These are phyloP conservation scores for Momotus momota DNA, from an alignment of 2,797 vertebrate species.

Conservation along the genomic window DNA sequence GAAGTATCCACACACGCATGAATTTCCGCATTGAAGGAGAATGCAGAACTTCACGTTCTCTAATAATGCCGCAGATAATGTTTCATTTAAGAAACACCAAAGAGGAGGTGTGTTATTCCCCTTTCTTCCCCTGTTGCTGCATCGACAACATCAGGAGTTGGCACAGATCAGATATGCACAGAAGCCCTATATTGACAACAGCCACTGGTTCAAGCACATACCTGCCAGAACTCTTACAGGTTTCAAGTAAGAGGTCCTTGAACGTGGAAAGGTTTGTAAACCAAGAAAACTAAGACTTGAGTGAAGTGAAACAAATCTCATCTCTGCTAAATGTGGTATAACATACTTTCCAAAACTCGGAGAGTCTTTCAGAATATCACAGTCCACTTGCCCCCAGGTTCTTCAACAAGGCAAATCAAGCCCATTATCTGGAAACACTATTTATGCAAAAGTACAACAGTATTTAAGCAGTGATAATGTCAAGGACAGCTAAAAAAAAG, in stretches of 20 bases:
- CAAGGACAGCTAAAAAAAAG: background rate
- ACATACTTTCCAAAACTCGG: background rate
- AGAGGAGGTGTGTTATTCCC: background rate
- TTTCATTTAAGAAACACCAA: background rate
- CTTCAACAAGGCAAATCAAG: constrained; percentile 28
- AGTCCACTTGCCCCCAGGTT: background rate
- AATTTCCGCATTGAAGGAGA: background rate
- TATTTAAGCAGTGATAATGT: background rate
- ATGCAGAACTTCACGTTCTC: background rate
- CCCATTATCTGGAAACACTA: background rate
- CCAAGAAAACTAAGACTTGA: background rate
- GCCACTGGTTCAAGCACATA: background rate
- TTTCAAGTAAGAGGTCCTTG: background rate
- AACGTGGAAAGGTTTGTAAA: background rate
- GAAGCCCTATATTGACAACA: background rate
- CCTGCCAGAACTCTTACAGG: background rate
- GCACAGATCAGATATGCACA: background rate
- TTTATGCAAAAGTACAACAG: background rate
- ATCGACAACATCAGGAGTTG: background rate
- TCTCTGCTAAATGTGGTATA: background rate
- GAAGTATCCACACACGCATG: background rate
- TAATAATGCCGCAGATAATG: background rate
- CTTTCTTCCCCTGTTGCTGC: background rate
- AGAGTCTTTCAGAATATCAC: background rate
- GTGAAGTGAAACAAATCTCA: background rate